Evolutionary conservation across 2,888 invertebrate species (phyloP).

Genomic region (Eristalis tenax): DNA sequence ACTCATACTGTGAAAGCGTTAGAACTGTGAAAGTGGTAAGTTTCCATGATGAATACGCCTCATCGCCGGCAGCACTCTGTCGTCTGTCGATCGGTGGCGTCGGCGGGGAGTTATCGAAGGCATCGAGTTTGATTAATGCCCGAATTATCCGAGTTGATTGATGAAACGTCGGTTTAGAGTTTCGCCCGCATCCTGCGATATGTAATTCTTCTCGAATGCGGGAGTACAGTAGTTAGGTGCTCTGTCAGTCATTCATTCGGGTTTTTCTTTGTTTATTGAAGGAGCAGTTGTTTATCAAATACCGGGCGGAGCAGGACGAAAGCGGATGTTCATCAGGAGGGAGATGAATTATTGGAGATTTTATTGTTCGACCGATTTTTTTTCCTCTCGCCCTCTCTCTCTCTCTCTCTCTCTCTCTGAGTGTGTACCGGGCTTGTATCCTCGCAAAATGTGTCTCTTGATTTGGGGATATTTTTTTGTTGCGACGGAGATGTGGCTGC

Average conservation of each 20-base stretch:
- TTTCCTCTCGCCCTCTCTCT: background rate
- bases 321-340: slow-evolving; percentile 68
- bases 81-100: slow-evolving; percentile 18
- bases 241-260: slow-evolving; percentile 39
- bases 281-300: slow-evolving; percentile 58
- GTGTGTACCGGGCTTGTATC: background rate
- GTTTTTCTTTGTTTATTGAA: slow-evolving; percentile 29
- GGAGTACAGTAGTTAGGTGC: slow-evolving; percentile 6
- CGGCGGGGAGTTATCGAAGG: slow-evolving; percentile 53
- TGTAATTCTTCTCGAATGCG: slow-evolving; percentile 32
- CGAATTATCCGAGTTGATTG: slow-evolving; percentile 74
- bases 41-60: slow-evolving; percentile 61
- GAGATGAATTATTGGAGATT: slow-evolving; percentile 70
- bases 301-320: slow-evolving; percentile 38
- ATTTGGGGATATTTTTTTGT: background rate
- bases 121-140: slow-evolving; percentile 75
- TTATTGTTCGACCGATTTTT: slow-evolving; percentile 41
- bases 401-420: background rate
- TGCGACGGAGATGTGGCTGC: background rate
- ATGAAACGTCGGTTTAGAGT: slow-evolving; percentile 74
- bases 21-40: slow-evolving; percentile 57
- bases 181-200: slow-evolving; percentile 64
- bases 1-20: no score
- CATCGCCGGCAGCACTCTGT: slow-evolving; percentile 20
- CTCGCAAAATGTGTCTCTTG: background rate